Conservation (phyloP, 2,797 vertebrate species). For the Muscicapa striata region DNA sequence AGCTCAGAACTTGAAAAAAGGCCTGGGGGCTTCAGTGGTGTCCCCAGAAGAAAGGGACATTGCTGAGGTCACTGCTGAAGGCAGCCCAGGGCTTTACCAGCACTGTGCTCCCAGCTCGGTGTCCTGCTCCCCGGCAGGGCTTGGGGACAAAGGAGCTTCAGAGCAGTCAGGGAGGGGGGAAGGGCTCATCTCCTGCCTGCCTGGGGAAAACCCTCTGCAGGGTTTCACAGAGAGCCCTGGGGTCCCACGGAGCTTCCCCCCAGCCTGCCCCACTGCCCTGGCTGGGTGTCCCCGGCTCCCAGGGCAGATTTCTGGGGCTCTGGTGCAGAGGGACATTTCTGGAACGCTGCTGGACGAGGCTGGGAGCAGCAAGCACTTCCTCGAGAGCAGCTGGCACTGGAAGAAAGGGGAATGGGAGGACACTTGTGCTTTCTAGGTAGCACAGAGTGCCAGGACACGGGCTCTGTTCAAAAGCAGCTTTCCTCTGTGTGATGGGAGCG, state of each 20-base stretch:
- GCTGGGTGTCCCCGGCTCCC: accelerated
- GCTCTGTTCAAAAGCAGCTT: not conserved
- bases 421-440: not conserved
- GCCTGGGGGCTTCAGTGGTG: too few relatives aligned
- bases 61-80: not conserved
- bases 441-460: not conserved
- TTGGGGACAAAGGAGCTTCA: not conserved
- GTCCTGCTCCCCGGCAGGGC: not conserved
- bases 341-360: accelerated
- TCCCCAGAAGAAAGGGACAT: not conserved
- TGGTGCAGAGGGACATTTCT: not conserved
- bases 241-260: accelerated
- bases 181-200: not conserved
- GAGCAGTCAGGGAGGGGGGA: not conserved
- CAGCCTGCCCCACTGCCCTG: accelerated
- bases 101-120: not conserved
- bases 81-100: not conserved
- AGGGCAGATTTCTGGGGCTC: not conserved
- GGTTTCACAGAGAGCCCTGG: accelerated
- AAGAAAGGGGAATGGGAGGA: not conserved
- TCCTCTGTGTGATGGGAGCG: not conserved
- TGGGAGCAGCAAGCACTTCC: not conserved
- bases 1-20: too few relatives aligned
- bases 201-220: not conserved
- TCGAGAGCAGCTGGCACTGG: not conserved